Conservation (phyloP, 1,140 invertebrate species). For the Cardiocondyla obscurior region DNA sequence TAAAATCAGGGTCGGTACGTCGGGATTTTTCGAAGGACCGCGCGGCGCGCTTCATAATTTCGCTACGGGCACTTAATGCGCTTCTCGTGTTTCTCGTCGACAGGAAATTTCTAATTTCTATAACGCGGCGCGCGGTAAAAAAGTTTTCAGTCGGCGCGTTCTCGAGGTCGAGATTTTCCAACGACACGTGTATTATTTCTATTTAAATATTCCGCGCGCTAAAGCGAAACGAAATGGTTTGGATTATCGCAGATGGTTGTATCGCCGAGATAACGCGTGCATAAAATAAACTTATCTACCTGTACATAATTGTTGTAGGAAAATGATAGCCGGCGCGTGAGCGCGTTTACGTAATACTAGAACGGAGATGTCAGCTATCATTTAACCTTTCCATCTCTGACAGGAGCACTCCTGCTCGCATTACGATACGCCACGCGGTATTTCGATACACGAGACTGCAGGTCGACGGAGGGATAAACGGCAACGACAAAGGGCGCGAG, state of each 20-base stretch:
- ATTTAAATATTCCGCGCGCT: not conserved
- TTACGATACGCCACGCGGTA: slow-evolving; percentile 16
- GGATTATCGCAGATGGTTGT: not conserved
- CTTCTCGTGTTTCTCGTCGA: slow-evolving; percentile 57
- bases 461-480: slow-evolving; percentile 14
- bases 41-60: slow-evolving; percentile 27
- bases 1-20: slow-evolving; percentile 21
- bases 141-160: not conserved
- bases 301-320: not conserved
- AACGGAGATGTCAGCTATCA: not conserved
- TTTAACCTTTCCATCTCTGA: slow-evolving; percentile 28
- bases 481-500: slow-evolving; percentile 16
- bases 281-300: not conserved
- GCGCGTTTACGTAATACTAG: not conserved
- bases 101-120: slow-evolving; percentile 4
- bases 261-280: not conserved
- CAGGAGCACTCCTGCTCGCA: slow-evolving; percentile 19
- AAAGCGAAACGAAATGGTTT: not conserved
- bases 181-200: not conserved
- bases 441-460: slow-evolving; percentile 16
- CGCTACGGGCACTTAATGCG: slow-evolving; percentile 28
- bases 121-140: not conserved
- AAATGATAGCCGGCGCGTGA: not conserved
- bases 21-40: slow-evolving; percentile 54
- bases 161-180: not conserved